Base-by-base conservation (phyloP, 2,113 vertebrate genomes). In the Falco punctatus region DNA sequence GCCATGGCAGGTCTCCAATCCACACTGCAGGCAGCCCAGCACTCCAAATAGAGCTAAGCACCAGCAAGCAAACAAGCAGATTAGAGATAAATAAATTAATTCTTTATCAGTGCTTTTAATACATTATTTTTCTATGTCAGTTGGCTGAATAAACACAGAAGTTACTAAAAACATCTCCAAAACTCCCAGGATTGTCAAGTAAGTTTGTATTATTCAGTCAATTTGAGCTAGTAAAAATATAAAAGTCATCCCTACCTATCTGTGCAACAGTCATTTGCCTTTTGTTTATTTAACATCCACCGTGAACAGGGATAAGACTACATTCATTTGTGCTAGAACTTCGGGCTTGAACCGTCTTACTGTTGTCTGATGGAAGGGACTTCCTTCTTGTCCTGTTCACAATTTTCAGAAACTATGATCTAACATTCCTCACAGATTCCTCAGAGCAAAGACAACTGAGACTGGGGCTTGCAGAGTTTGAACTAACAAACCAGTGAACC, bases 291-390 rank as follows among this genome's bases (percentile, higher is more conserved):
- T 15, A 30, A 62, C 30, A 6, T 2, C n/a, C 57, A 30, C 49
- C 42, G 9, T 1, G 5, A 30, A 30, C 28, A 6, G 0, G 7
- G 40, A 4, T 11, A 4, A 44, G 49, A 61, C 10, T 4, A 55
- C 27, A 11, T 0, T 48, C 4, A 10, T 18, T 7, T 16, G 42
- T 13, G 21, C 40, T 11, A 28, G 11, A 72, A 66, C 65, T 52
- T 14, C 35, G 32, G 35, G 33, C 72, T 62, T 23, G 12, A 69
- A 13, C 13, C 22, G 30, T 21, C 48, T 19, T 19, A 7, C 46
- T 24, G 24, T 1, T 19, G 7, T 6, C 66, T 40, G 58, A 40
- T 2, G 9, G 48, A 67, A 69, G 33, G 35, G 13, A 30, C n/a
- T 27, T 27, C 27, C 38, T 38, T 6, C 14, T 4, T 5, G 15